Evolutionary conservation across 2,888 invertebrate species (phyloP).

Genomic region (Acanthosoma haemorrhoidale): DNA sequence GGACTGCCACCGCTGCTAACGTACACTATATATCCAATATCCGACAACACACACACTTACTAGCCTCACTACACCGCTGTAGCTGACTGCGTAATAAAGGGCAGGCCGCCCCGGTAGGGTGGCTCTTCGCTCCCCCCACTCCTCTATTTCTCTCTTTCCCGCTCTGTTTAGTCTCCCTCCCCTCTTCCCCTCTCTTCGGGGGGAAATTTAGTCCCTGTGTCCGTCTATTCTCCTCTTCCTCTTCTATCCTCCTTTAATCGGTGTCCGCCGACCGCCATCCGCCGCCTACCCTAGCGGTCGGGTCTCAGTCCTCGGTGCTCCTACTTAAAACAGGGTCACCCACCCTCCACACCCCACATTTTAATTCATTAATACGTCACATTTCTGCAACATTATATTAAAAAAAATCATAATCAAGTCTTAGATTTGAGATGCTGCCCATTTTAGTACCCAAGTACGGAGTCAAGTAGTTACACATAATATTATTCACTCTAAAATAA

Average conservation of each 20-base stretch:
- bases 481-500: no score
- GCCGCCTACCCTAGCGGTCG: neutral
- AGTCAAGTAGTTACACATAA: no score
- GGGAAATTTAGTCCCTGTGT: constrained; percentile 22
- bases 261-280: neutral
- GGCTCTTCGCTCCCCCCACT: constrained; percentile 43
- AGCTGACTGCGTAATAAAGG: constrained; percentile 32
- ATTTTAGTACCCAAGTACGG: no score
- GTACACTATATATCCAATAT: neutral
- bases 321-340: no score
- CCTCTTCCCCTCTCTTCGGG: constrained; percentile 31
- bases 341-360: neutral
- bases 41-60: neutral
- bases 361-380: neutral
- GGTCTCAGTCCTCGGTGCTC: neutral
- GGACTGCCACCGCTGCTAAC: neutral
- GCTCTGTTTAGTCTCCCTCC: constrained; percentile 44
- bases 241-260: constrained; percentile 11
- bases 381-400: no score
- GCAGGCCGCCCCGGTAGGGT: constrained; percentile 36
- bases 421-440: no score
- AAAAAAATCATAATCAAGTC: no score
- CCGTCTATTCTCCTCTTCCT: constrained; percentile 27
- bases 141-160: constrained; percentile 45
- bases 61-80: constrained; percentile 2